Evolutionary conservation across 2,888 invertebrate genomes (phyloP).

Genomic region (Myopa testacea): DNA sequence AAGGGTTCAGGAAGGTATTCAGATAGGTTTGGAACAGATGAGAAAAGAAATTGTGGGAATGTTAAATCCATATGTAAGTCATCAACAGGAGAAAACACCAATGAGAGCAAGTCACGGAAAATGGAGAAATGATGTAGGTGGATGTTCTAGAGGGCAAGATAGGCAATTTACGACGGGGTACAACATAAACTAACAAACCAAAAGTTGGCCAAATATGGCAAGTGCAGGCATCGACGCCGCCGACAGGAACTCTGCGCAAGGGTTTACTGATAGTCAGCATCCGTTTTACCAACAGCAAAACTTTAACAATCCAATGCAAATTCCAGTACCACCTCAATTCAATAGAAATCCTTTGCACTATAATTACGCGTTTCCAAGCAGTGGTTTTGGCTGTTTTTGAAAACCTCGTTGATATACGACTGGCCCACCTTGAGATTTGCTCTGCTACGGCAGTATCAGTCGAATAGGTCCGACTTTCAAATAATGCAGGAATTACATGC

Average conservation of each 20-base stretch:
- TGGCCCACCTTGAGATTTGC: neutral
- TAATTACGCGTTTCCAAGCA: neutral
- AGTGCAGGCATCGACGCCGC: neutral
- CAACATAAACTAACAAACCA: neutral
- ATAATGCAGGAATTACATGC: neutral
- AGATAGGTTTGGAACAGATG: neutral
- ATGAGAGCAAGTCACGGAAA: neutral
- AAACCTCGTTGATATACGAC: neutral
- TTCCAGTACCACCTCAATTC: neutral
- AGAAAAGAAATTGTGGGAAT: neutral
- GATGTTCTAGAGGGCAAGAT: neutral
- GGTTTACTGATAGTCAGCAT: neutral
- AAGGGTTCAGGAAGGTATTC: neutral
- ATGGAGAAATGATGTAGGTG: neutral
- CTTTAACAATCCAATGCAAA: neutral
- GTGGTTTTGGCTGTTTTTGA: constrained; percentile 21
- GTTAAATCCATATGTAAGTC: neutral
- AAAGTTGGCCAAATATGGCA: no score
- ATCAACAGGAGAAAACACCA: neutral
- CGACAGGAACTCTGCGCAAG: neutral
- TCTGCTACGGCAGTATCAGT: neutral
- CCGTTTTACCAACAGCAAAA: neutral
- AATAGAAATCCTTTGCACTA: neutral
- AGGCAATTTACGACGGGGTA: neutral
- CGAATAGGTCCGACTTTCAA: neutral